Base-by-base conservation (phyloP, 2,113 vertebrate genomes). In the Paraplagusia blochii region DNA sequence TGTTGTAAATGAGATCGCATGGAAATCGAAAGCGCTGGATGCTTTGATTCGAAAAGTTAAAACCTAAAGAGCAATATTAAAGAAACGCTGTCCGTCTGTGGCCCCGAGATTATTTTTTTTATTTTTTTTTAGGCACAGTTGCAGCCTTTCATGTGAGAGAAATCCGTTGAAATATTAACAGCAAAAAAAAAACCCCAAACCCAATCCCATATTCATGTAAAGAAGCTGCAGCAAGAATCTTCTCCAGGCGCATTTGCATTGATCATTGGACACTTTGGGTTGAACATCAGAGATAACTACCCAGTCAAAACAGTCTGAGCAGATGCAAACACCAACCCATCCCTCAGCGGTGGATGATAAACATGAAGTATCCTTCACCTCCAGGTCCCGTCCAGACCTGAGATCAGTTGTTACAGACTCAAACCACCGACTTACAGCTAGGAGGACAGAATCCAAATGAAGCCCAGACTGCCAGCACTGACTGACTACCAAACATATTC, bases 181-280 rank as follows among this genome's bases (percentile, higher is more conserved):
- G 29, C 29, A 44, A 55, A 40, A 63, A 66, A n/a, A n/a, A n/a
- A n/a, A n/a, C n/a, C n/a, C n/a, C 55, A 49, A 45, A 49, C 36
- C 6, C 35, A 63, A 61, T 62, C 19, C 58, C 53, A 14, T 17
- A 48, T 63, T 42, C 66, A 15, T 48, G 66, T 63, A 60, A 72
- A 72, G n/a, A 61, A 69, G 58, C 54, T 40, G 29, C 12, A 54
- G 61, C n/a, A n/a, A 52, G 72, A 66, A 62, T 56, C 36, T 58
- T 66, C 63, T 61, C 43, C 56, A 45, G 54, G 47, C 55, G 57
- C 43, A 53, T 72, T 53, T 49, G 60, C 35, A 67, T 29, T 29
- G 22, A 29, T 29, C 22, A 29, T 29, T 29, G 22, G 22, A 6
- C 22, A 29, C 22, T 29, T 29, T 29, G 2, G 22, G 22, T 29